Evolutionary conservation across 2,888 invertebrate genomes (phyloP).

Genomic region (Pelosia muscerda): DNA sequence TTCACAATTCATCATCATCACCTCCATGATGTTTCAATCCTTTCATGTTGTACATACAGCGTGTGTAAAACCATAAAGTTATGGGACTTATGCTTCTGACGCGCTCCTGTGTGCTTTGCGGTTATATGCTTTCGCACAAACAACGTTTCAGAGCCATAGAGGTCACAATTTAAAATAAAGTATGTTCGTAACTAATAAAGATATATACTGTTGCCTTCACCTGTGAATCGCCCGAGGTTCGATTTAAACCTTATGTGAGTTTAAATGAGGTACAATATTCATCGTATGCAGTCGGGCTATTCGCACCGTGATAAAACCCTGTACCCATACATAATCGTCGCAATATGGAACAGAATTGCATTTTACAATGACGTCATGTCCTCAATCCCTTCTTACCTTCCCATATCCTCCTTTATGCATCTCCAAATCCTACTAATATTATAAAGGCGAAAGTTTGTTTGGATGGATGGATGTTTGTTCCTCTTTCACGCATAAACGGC

Average conservation of each 20-base stretch:
- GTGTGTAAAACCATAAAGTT: conserved; percentile 48
- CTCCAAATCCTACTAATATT: too few relatives aligned
- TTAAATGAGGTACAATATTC: too few relatives aligned
- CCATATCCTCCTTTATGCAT: not conserved
- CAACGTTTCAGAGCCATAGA: conserved; percentile 31
- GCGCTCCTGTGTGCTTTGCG: conserved; percentile 66
- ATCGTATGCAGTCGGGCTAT: too few relatives aligned
- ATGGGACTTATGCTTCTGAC: conserved; percentile 54
- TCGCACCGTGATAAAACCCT: too few relatives aligned
- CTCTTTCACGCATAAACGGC: too few relatives aligned
- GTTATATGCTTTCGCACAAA: conserved; percentile 60
- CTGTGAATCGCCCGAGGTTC: not conserved
- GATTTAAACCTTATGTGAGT: too few relatives aligned
- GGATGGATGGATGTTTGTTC: too few relatives aligned
- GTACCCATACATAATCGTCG: too few relatives aligned
- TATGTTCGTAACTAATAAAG: not conserved
- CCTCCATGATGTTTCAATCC: conserved; percentile 58
- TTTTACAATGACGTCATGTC: too few relatives aligned
- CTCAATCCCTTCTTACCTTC: not conserved
- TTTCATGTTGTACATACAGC: conserved; percentile 62
- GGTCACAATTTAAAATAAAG: not conserved
- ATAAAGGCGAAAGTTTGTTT: too few relatives aligned
- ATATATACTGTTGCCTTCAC: not conserved
- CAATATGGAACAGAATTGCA: too few relatives aligned
- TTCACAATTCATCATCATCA: conserved; percentile 60